phyloP scores from a whole-genome alignment of 2,888 invertebrate species.

The Agapostemon virescens region DNA sequence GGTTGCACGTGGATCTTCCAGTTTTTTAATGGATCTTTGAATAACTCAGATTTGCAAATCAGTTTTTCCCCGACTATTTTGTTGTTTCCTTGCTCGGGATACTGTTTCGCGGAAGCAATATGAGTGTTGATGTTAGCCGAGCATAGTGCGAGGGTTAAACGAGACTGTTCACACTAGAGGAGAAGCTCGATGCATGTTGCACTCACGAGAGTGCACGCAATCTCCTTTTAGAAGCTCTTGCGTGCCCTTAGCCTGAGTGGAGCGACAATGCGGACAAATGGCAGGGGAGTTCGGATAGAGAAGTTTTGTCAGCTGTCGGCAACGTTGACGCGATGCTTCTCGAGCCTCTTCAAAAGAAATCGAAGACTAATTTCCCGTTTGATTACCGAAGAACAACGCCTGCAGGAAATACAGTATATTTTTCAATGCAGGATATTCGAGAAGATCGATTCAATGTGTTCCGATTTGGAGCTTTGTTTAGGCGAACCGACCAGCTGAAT shows the following conservation, averaged over 20 bases:
- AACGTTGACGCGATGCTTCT: neutral
- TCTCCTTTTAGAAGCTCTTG: neutral
- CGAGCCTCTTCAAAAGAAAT: neutral
- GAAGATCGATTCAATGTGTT: constrained; percentile 38
- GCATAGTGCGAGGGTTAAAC: neutral
- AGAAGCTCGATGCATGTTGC: neutral
- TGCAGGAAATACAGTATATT: no score
- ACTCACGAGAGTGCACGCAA: neutral
- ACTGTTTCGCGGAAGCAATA: neutral
- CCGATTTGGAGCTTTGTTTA: constrained; percentile 41
- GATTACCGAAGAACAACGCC: neutral
- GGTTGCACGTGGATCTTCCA: no score
- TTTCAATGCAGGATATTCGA: constrained; percentile 4
- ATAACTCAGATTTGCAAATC: no score
- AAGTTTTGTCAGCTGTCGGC: neutral
- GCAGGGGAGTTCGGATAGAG: neutral
- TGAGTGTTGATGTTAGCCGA: neutral
- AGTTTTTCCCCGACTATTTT: no score
- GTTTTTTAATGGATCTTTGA: no score
- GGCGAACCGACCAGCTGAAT: constrained; percentile 17
- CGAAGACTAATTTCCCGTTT: neutral
- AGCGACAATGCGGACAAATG: neutral
- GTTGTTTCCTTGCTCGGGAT: neutral
- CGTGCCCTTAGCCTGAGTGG: neutral
- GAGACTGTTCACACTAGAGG: neutral